These are phyloP conservation scores for Xiphorhynchus elegans DNA, from an alignment of 2,113 vertebrate genomes.

Conservation along the genomic window DNA sequence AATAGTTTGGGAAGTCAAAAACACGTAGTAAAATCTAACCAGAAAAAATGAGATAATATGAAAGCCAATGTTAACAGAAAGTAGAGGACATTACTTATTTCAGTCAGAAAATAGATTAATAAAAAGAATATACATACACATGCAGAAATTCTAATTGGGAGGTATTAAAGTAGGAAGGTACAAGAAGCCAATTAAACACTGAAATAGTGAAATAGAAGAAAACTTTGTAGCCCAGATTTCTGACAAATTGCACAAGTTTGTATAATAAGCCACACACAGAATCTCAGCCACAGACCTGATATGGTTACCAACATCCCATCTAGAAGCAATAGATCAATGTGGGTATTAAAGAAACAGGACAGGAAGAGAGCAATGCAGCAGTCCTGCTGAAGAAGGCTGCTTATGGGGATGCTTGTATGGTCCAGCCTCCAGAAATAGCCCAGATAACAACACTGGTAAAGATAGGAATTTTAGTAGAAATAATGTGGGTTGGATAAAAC, in stretches of 20 bases:
- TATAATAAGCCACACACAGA: background rate
- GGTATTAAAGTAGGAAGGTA: background rate
- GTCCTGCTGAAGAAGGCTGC: background rate
- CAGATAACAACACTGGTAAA: background rate
- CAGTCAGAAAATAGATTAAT: background rate
- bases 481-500: background rate
- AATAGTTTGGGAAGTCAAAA: background rate
- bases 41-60: background rate
- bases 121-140: background rate
- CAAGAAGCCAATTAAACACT: background rate
- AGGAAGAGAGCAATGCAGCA: background rate
- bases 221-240: background rate
- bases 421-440: accelerated
- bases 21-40: background rate
- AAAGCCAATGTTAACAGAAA: background rate
- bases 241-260: background rate
- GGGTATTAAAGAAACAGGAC: background rate
- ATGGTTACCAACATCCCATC: background rate
- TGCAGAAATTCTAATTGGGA: background rate
- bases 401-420: background rate
- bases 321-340: background rate
- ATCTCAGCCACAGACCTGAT: background rate
- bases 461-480: background rate
- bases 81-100: background rate
- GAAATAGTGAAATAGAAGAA: background rate